A percentile compares a stretch with the other conserved stretches of the same genome.
phyloP scores from a whole-genome alignment of 2,888 invertebrate species.

The Ephialtes manifestator region DNA sequence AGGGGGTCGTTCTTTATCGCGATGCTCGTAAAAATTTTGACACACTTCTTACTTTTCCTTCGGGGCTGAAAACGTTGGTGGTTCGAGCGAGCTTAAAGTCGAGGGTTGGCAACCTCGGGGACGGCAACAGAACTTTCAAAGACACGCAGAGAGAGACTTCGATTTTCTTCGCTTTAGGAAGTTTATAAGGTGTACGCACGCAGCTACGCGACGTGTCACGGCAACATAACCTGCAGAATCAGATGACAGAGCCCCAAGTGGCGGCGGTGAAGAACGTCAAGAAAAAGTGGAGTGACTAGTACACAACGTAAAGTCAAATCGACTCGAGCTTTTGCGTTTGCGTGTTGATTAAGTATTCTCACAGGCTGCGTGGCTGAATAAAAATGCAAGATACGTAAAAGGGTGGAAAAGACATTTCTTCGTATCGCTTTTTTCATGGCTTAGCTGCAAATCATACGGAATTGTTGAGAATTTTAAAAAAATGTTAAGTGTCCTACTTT shows the following conservation, averaged over 20 bases:
- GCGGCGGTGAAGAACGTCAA: neutral
- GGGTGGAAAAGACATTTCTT: neutral
- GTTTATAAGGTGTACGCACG: constrained; percentile 30
- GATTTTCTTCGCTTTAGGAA: constrained; percentile 18
- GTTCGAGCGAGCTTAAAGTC: neutral
- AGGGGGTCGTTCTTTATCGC: constrained; percentile 7
- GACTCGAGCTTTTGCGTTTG: neutral
- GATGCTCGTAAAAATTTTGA: constrained; percentile 37
- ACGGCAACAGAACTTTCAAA: constrained; percentile 8
- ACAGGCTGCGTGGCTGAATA: neutral
- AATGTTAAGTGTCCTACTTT: no score
- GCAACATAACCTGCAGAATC: neutral
- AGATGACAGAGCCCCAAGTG: neutral
- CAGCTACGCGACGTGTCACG: constrained; percentile 10
- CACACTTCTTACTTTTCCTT: constrained; percentile 27
- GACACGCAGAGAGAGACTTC: constrained; percentile 29
- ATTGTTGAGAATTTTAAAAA: no score
- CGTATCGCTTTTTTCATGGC: neutral
- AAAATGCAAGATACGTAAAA: neutral
- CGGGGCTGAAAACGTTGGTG: neutral
- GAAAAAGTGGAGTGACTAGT: neutral
- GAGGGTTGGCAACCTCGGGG: constrained; percentile 5
- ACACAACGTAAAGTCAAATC: neutral
- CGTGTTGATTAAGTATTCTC: constrained; percentile 4
- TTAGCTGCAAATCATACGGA: neutral